phyloP scores from a whole-genome alignment of 30 jellyfish, hydroid and myxozoan species.

The Turritopsis dohrnii region DNA sequence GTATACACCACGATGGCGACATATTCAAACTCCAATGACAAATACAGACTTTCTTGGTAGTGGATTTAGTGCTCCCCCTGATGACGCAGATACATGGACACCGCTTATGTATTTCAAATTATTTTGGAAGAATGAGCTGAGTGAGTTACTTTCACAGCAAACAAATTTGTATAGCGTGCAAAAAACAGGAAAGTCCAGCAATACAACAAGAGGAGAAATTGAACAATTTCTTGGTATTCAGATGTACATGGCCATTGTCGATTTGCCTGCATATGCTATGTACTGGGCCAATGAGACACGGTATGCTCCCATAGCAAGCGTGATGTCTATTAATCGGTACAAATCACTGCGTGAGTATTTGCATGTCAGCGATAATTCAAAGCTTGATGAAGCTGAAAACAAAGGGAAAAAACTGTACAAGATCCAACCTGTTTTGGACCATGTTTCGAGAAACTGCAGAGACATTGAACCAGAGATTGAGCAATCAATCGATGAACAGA shows the following conservation, averaged over 20 bases:
- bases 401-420: conserved; percentile 37
- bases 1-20: too few species aligned
- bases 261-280: conserved; percentile 37
- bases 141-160: too few species aligned
- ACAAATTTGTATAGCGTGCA: too few species aligned
- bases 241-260: conserved; percentile 32
- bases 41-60: too few species aligned
- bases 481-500: conserved; percentile 56
- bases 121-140: too few species aligned
- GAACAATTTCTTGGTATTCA: conserved; percentile 53
- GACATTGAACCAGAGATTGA: conserved; percentile 33
- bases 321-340: conserved; percentile 39
- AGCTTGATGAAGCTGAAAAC: too few species aligned
- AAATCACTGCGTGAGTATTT: conserved; percentile 8
- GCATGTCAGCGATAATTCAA: conserved; percentile 44
- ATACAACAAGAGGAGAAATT: conserved; percentile 17
- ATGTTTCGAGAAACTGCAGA: conserved; percentile 18
- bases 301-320: conserved; percentile 46
- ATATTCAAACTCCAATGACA: too few species aligned
- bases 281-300: conserved; percentile 51
- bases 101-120: too few species aligned
- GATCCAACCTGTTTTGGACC: conserved; percentile 35
- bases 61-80: too few species aligned
- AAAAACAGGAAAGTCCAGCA: conserved; percentile 23
- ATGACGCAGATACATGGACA: too few species aligned